Evolutionary conservation across 2,888 invertebrate species (phyloP), one percentile per base, ranked within the genome.

Genomic region (Spodoptera exigua): DNA sequence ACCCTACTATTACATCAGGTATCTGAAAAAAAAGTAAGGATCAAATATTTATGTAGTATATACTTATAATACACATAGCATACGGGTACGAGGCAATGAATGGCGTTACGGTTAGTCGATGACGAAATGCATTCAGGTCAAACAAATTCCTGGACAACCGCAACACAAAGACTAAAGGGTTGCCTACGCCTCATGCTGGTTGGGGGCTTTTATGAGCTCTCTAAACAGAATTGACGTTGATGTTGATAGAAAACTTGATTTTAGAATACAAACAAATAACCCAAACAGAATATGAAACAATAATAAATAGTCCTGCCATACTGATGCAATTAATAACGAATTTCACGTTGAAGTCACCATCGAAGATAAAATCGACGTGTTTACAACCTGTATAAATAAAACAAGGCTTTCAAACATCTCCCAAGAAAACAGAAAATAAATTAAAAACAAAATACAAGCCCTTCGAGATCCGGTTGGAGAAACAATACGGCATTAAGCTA

Each of bases 401-500:
- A 55, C 34, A 69, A 13, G 10, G 32, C 41, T 52, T 57, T 57
- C 52, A 65, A 71, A 55, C 37, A 61, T 44, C 51, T 47, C 44
- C 17, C 54, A 63, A 61, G 58, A 76, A 60, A 60, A 35, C 44
- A 61, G 61, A 62, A 70, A 67, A 67, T 66, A 75, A 65, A 62
- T 66, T 47, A 61, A 47, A 46, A 44, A 47, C 43, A 59, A 62
- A 62, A 73, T 51, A 61, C 43, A 56, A 66, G 46, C 62, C 65
- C 56, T 74, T 44, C 13, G 46, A 67, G 57, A 66, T 74, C 77
- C 67, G 70, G 76, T 76, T 72, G 27, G 71, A 71, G 70, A 76
- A 83, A 84, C 82, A 82, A 83, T 83, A 78, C 71, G 41, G 66
- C 62, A 75, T 81, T 74, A 79, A 77, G 61, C 69, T 63, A 57